These are phyloP conservation scores for Ecdyonurus torrentis DNA, from an alignment of 2,888 invertebrate species.

Conservation along the genomic window DNA sequence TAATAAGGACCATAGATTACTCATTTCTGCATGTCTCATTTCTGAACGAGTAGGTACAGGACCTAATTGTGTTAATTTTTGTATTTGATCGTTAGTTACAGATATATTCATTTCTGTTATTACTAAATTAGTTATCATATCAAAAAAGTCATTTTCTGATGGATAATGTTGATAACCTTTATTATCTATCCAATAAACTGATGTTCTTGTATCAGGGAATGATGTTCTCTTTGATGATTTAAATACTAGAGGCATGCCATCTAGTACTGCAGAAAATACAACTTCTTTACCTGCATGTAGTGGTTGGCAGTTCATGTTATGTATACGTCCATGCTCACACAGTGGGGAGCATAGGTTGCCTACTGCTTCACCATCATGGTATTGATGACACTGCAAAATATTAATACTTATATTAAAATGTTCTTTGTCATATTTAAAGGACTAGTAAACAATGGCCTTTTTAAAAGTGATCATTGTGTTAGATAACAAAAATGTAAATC, in stretches of 20 bases:
- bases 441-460: too few species aligned
- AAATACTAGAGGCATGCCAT: neutral
- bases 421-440: too few species aligned
- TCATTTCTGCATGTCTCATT: constrained; percentile 29
- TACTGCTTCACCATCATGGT: neutral
- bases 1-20: constrained; percentile 41
- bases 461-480: too few species aligned
- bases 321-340: constrained; percentile 26
- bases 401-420: too few species aligned
- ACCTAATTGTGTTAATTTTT: constrained; percentile 30
- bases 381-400: neutral
- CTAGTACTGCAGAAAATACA: constrained; percentile 35
- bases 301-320: constrained; percentile 40
- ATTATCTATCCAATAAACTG: constrained; percentile 28
- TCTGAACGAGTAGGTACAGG: constrained; percentile 16
- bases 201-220: constrained; percentile 25
- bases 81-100: constrained; percentile 30
- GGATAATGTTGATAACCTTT: constrained; percentile 31
- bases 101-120: constrained; percentile 36
- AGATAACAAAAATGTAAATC: too few species aligned
- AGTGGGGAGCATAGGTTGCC: neutral
- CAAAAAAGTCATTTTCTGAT: constrained; percentile 33
- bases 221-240: constrained; percentile 17
- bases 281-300: constrained; percentile 42
- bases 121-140: constrained; percentile 33